These are phyloP conservation scores for Liopterus haemorrhoidalis DNA, from an alignment of 2,888 invertebrate genomes.

Conservation along the genomic window DNA sequence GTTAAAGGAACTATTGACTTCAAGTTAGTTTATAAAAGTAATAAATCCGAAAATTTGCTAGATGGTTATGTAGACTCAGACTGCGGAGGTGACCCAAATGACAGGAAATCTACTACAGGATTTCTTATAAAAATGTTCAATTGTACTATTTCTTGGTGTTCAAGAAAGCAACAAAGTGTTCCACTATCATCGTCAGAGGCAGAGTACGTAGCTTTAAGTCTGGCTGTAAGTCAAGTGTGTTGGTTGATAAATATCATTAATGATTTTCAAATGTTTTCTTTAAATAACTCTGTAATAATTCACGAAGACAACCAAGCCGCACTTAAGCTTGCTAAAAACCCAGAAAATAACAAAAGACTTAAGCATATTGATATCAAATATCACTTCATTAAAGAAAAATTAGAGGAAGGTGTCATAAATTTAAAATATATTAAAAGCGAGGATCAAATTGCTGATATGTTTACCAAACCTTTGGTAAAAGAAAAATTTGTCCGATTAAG, in stretches of 20 bases:
- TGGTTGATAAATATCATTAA: slow-evolving; percentile 32
- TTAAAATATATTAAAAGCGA: slow-evolving; percentile 4
- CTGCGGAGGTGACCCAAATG: slow-evolving; percentile 24
- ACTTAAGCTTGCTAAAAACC: slow-evolving; percentile 8
- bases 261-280: slow-evolving; percentile 21
- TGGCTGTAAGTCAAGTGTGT: slow-evolving; percentile 32
- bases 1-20: slow-evolving; percentile 25
- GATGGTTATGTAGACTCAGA: slow-evolving; percentile 22
- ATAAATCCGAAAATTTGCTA: slow-evolving; percentile 4
- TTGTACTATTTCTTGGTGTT: slow-evolving; percentile 21
- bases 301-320: slow-evolving; percentile 13
- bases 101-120: slow-evolving; percentile 29
- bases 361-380: slow-evolving; percentile 22
- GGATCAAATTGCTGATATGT: slow-evolving; percentile 16
- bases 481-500: no score
- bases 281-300: background rate
- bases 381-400: slow-evolving; percentile 17
- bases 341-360: slow-evolving; percentile 13
- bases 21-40: slow-evolving; percentile 20
- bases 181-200: slow-evolving; percentile 26
- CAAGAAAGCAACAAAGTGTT: background rate
- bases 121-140: slow-evolving; percentile 32
- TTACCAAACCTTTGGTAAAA: slow-evolving; percentile 20
- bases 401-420: slow-evolving; percentile 1
- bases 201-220: slow-evolving; percentile 36